Conservation (phyloP, 1,140 invertebrate species). For the Drosophila jambulina region DNA sequence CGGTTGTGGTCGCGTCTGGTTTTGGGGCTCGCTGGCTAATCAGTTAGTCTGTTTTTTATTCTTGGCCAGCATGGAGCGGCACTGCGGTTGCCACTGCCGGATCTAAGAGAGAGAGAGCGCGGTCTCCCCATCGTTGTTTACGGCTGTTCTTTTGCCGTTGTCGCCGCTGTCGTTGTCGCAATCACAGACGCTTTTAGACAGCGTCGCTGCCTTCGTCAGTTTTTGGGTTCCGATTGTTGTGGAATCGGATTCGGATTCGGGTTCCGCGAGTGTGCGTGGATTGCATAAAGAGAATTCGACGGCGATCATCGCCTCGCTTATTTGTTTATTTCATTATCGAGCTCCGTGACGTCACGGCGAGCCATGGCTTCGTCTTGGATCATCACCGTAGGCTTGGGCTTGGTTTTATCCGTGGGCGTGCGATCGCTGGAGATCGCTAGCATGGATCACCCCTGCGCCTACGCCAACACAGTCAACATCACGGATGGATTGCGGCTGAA, state of each 20-base stretch:
- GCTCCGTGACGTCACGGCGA: conserved; percentile 61
- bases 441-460: conserved; percentile 59
- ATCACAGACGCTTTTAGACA: conserved; percentile 72
- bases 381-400: conserved; percentile 3
- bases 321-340: conserved; percentile 73
- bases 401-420: conserved; percentile 2
- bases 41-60: conserved; percentile 80
- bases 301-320: conserved; percentile 48
- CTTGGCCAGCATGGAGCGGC: conserved; percentile 77
- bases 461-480: conserved; percentile 71
- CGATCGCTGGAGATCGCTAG: conserved; percentile 24
- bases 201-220: conserved; percentile 25
- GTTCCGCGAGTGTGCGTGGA: conserved; percentile 19
- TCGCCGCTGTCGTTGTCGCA: conserved; percentile 56
- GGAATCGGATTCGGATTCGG: conserved; percentile 13
- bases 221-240: conserved; percentile 43
- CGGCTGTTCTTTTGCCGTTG: conserved; percentile 37
- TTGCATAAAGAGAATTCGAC: conserved; percentile 38
- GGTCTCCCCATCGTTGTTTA: conserved; percentile 22
- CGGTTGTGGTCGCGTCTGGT: conserved; percentile 54
- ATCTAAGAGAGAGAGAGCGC: conserved; percentile 2
- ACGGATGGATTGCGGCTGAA: conserved; percentile 69
- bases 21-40: conserved; percentile 69
- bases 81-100: conserved; percentile 15
- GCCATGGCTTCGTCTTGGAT: conserved; percentile 17